Evolutionary conservation across 2,797 vertebrate species (phyloP).

Genomic region (Rhinogobio ventralis): DNA sequence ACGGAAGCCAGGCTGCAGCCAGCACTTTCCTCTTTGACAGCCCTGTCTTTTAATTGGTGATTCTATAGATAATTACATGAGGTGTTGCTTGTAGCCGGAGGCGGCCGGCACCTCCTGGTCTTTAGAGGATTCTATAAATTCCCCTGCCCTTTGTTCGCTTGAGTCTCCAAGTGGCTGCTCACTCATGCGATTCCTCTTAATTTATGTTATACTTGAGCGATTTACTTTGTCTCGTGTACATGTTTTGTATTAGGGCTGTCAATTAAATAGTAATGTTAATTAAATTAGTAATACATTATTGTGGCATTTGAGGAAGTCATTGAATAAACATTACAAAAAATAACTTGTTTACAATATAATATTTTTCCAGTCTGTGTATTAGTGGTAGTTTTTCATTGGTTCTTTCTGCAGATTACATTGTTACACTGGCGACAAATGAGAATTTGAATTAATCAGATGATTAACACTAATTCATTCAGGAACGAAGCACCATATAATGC

Average conservation of each 20-base stretch:
- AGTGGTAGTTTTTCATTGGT: background rate
- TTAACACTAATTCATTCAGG: background rate
- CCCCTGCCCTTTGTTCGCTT: slow-evolving; percentile 62
- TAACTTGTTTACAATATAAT: background rate
- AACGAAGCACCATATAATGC: background rate
- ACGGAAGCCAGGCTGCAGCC: slow-evolving; percentile 48
- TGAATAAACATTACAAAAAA: background rate
- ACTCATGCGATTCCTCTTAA: slow-evolving; percentile 20
- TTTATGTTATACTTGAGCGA: background rate
- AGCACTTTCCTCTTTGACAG: slow-evolving; percentile 54
- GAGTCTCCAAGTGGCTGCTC: slow-evolving; percentile 35
- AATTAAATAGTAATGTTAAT: background rate
- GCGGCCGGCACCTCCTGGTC: slow-evolving; percentile 53
- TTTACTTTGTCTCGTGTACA: slow-evolving; percentile 5
- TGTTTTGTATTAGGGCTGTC: background rate
- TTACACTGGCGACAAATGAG: background rate
- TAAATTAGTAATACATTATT: background rate
- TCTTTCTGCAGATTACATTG: background rate
- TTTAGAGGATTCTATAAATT: slow-evolving; percentile 63
- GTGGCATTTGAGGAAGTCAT: background rate
- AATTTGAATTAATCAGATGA: background rate
- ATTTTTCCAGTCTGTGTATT: background rate
- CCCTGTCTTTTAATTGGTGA: slow-evolving; percentile 70
- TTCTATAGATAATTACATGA: slow-evolving; percentile 69
- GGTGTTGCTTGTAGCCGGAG: slow-evolving; percentile 62